Evolutionary conservation across 2,888 invertebrate species (phyloP).

Genomic region (Clunio marinus): DNA sequence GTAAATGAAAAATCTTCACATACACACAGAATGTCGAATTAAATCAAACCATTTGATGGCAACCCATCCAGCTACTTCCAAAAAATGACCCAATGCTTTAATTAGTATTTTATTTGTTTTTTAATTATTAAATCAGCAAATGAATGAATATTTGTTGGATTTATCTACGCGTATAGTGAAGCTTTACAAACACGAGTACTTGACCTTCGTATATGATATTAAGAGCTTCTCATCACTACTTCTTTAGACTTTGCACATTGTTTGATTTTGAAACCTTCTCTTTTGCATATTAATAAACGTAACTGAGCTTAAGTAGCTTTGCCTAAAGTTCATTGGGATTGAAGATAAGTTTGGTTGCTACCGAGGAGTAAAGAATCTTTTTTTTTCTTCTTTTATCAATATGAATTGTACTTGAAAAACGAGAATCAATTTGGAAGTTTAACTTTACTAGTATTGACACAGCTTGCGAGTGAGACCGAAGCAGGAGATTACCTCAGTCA

Average conservation of each 20-base stretch:
- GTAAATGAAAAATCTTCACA: slow-evolving; percentile 20
- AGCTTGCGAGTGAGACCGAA: too few relatives aligned
- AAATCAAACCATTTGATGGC: too few relatives aligned
- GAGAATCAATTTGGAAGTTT: too few relatives aligned
- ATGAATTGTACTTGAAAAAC: too few relatives aligned
- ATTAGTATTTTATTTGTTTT: slow-evolving; percentile 23
- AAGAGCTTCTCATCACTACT: background rate
- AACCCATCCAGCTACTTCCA: too few relatives aligned
- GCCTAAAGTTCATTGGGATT: background rate
- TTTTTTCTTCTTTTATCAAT: too few relatives aligned
- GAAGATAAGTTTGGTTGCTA: too few relatives aligned
- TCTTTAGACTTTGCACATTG: background rate
- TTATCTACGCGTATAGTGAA: background rate
- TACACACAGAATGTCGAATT: background rate
- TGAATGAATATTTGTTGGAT: background rate
- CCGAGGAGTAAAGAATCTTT: too few relatives aligned
- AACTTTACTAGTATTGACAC: too few relatives aligned
- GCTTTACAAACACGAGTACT: background rate
- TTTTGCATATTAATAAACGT: background rate
- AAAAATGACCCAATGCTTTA: background rate
- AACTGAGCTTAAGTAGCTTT: background rate
- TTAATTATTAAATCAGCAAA: background rate
- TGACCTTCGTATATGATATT: background rate
- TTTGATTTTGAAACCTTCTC: background rate
- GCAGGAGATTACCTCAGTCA: too few relatives aligned